phyloP scores from a whole-genome alignment of 2,113 vertebrate genomes.

The Eclectus roratus region DNA sequence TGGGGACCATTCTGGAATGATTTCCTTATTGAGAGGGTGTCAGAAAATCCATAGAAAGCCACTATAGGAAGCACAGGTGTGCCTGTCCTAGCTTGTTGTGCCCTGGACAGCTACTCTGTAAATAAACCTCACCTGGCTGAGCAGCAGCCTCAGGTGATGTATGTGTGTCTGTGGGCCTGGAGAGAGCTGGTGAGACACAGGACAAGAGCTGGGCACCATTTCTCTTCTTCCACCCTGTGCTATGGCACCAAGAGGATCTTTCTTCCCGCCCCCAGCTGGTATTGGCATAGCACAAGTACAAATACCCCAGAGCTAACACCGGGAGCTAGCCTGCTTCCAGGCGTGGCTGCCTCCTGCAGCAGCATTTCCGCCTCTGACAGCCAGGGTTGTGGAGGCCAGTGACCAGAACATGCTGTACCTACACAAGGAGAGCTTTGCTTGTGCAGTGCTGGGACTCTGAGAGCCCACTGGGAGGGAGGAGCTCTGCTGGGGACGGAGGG shows the following conservation, averaged over 20 bases:
- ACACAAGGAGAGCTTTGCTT: not conserved
- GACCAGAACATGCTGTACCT: not conserved
- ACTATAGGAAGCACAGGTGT: not conserved
- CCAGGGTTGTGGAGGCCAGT: fast-evolving
- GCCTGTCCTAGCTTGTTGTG: not conserved
- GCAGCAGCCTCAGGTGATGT: not conserved
- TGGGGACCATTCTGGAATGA: not conserved
- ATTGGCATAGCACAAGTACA: not conserved
- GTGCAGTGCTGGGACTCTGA: not conserved
- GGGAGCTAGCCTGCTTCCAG: not conserved
- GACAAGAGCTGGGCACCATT: not conserved
- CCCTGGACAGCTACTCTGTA: not conserved
- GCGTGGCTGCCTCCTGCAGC: not conserved
- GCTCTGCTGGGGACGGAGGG: not conserved
- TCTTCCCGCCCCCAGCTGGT: not conserved
- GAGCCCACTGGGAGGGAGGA: fast-evolving
- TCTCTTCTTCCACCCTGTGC: not conserved
- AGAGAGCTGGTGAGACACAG: not conserved
- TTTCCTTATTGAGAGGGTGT: not conserved
- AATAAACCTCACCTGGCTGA: not conserved
- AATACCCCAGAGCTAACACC: not conserved
- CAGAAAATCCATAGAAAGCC: not conserved
- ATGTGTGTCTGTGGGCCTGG: not conserved
- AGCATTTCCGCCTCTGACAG: not conserved
- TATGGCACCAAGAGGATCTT: not conserved